Conservation (phyloP, 2,113 vertebrate species). For the Colaptes auratus region DNA sequence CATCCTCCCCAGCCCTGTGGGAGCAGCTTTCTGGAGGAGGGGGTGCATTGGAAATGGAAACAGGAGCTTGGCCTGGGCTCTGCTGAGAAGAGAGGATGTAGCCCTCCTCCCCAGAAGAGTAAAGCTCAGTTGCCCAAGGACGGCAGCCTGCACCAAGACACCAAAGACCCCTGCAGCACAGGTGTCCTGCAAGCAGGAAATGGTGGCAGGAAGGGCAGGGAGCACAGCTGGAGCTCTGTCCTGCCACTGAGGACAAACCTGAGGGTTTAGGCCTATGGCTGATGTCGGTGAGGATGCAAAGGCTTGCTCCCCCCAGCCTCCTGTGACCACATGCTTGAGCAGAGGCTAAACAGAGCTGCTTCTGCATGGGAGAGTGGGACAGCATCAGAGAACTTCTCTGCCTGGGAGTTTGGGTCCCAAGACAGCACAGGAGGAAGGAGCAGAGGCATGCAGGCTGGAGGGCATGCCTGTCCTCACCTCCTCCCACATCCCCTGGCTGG, state of each 20-base stretch:
- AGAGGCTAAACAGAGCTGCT: not conserved
- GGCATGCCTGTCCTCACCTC: not conserved
- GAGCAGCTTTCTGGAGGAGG: not conserved
- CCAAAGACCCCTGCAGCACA: not conserved
- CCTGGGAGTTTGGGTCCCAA: not conserved
- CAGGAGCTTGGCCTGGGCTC: not conserved
- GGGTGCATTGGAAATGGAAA: not conserved
- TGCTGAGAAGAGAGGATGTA: not conserved
- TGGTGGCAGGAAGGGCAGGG: accelerated
- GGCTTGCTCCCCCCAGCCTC: not conserved
- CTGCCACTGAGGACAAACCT: not conserved
- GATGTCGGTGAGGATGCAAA: not conserved
- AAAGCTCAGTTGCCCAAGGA: accelerated
- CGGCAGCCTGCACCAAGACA: not conserved
- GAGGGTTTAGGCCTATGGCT: not conserved
- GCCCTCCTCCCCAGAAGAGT: not conserved
- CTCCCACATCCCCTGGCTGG: not conserved
- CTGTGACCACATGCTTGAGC: accelerated
- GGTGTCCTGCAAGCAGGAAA: accelerated
- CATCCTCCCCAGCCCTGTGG: not conserved
- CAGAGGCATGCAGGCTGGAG: not conserved
- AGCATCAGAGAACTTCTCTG: not conserved
- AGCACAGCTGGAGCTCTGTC: too few relatives aligned
- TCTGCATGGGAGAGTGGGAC: not conserved
- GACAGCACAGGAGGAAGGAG: not conserved